phyloP scores from a whole-genome alignment of 1,140 invertebrate species.

The Plutomurus gul region DNA sequence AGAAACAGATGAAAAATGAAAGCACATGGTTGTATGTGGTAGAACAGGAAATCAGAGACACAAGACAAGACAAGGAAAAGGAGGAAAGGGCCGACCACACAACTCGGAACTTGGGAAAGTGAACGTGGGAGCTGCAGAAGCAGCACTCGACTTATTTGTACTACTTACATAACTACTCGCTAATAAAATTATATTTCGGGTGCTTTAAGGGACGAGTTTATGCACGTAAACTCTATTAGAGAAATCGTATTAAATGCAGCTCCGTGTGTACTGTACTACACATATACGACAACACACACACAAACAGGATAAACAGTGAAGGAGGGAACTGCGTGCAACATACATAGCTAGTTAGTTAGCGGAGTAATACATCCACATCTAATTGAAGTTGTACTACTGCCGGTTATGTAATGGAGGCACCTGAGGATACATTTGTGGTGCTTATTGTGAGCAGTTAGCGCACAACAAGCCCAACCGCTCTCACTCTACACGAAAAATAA shows the following conservation, averaged over 20 bases:
- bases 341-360: neutral
- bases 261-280: neutral
- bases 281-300: neutral
- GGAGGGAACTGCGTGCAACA: neutral
- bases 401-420: neutral
- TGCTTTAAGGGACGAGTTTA: conserved; percentile 6
- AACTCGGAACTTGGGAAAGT: too few species aligned
- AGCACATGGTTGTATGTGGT: too few species aligned
- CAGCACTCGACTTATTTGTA: neutral
- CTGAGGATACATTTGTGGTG: neutral
- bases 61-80: too few species aligned
- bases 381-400: neutral
- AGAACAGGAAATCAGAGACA: too few species aligned
- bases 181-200: conserved; percentile 11
- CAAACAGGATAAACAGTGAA: too few species aligned
- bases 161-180: neutral
- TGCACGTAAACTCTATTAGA: conserved; percentile 12
- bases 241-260: neutral
- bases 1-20: too few species aligned
- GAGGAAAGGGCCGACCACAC: too few species aligned
- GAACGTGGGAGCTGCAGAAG: neutral
- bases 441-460: neutral
- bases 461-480: neutral
- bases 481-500: neutral
- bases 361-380: conserved; percentile 18